Conservation (phyloP, 2,888 invertebrate genomes). For the Meteorus colon region DNA sequence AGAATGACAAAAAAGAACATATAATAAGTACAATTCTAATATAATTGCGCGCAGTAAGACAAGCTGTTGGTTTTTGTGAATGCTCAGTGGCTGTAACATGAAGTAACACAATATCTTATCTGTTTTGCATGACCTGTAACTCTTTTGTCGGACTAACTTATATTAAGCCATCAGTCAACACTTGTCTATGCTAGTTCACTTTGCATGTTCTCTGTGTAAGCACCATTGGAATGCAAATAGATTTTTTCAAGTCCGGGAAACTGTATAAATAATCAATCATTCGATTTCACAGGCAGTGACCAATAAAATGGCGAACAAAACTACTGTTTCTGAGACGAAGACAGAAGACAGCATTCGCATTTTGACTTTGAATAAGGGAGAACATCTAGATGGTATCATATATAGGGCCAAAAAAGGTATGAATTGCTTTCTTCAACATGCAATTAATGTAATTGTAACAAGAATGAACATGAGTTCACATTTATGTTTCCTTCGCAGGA, state of each 20-base stretch:
- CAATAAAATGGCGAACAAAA: slow-evolving; percentile 55
- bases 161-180: slow-evolving; percentile 60
- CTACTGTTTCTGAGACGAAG: slow-evolving; percentile 23
- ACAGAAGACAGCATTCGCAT: slow-evolving; percentile 75
- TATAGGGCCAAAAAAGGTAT: slow-evolving; percentile 75
- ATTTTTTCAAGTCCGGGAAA: background rate
- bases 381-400: slow-evolving; percentile 84
- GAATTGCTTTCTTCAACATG: background rate
- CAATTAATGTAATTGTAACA: background rate
- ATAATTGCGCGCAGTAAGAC: slow-evolving; percentile 59
- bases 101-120: slow-evolving; percentile 64
- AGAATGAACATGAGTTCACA: background rate
- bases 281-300: slow-evolving; percentile 46
- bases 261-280: slow-evolving; percentile 13
- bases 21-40: slow-evolving; percentile 24
- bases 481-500: slow-evolving; percentile 73
- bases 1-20: background rate
- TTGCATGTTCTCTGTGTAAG: slow-evolving; percentile 59
- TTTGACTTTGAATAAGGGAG: slow-evolving; percentile 83
- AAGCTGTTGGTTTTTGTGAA: slow-evolving; percentile 63
- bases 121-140: slow-evolving; percentile 61
- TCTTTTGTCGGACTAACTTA: slow-evolving; percentile 69
- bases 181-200: slow-evolving; percentile 56
- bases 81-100: slow-evolving; percentile 63
- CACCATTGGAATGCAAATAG: slow-evolving; percentile 40